Evolutionary conservation across 2,888 invertebrate species (phyloP).

Genomic region (Slavum lentiscoides): DNA sequence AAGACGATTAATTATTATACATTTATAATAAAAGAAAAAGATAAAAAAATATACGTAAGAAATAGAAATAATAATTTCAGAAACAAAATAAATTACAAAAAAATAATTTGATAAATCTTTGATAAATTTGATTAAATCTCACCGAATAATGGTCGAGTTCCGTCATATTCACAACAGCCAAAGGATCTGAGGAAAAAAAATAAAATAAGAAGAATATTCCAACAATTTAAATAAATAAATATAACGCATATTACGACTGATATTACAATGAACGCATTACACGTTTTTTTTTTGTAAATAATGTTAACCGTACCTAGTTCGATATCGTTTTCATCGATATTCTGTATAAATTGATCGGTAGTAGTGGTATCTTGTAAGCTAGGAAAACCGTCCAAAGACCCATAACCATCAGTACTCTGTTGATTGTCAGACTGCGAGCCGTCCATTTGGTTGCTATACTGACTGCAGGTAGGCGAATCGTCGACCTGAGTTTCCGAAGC

Average conservation of each 20-base stretch:
- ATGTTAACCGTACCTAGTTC: slow-evolving; percentile 25
- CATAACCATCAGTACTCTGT: slow-evolving; percentile 1
- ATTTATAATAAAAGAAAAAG: not conserved
- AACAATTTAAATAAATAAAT: not conserved
- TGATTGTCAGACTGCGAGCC: slow-evolving; percentile 20
- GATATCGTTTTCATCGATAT: not conserved
- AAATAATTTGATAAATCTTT: not conserved
- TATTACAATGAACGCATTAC: not conserved
- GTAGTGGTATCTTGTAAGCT: slow-evolving; percentile 17
- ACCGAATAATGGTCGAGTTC: slow-evolving; percentile 26
- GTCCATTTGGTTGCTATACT: slow-evolving; percentile 14
- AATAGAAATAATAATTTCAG: not conserved
- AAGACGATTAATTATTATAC: not conserved
- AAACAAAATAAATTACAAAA: not conserved
- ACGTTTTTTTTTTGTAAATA: not conserved
- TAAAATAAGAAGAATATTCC: not conserved
- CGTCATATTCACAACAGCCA: slow-evolving; percentile 15
- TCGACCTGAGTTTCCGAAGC: not conserved
- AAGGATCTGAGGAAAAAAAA: slow-evolving; percentile 26
- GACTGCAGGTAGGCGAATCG: slow-evolving; percentile 30
- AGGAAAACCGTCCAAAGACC: slow-evolving; percentile 24
- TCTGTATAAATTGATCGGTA: not conserved
- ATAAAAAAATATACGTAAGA: not conserved
- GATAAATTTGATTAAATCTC: too few species aligned
- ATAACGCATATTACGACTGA: too few species aligned